phyloP scores from a whole-genome alignment of 2,888 invertebrate genomes.

The Caenorhabditis sp. region DNA sequence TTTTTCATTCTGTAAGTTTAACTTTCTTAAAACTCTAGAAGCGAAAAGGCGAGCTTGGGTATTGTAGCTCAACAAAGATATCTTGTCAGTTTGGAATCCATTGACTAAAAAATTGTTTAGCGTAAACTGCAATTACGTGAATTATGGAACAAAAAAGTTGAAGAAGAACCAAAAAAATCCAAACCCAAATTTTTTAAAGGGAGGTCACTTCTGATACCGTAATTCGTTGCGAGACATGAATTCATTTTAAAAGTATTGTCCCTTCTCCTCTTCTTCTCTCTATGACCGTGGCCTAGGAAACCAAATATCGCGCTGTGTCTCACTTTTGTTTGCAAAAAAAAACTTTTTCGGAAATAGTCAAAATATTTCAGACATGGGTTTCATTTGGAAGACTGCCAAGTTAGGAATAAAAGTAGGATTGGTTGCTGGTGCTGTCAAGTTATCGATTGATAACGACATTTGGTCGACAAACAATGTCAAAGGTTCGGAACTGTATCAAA shows the following conservation, averaged over 20 bases:
- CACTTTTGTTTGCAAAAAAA: neutral
- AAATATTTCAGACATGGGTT: conserved; percentile 23
- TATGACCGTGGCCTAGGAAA: conserved; percentile 1
- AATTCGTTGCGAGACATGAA: too few relatives aligned
- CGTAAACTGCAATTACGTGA: too few relatives aligned
- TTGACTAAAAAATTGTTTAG: too few relatives aligned
- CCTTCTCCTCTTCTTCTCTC: neutral
- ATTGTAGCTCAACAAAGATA: too few relatives aligned
- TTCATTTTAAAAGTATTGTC: too few relatives aligned
- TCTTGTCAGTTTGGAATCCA: too few relatives aligned
- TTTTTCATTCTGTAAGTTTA: neutral
- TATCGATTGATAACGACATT: conserved; percentile 65
- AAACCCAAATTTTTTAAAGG: too few relatives aligned
- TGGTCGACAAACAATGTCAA: conserved; percentile 63
- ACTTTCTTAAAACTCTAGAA: too few relatives aligned
- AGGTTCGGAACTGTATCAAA: conserved; percentile 58
- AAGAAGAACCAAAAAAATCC: too few relatives aligned
- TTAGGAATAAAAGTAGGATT: conserved; percentile 58
- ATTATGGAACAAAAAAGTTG: too few relatives aligned
- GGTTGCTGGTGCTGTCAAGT: conserved; percentile 64
- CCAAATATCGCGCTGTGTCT: neutral
- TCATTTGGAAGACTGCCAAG: conserved; percentile 48
- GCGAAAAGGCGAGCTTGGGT: too few relatives aligned
- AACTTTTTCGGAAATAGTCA: neutral
- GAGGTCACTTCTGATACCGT: too few relatives aligned